A percentile compares a stretch with the other conserved stretches of the same genome.
Conservation (phyloP, 2,888 invertebrate genomes). For the Linyphia triangularis region DNA sequence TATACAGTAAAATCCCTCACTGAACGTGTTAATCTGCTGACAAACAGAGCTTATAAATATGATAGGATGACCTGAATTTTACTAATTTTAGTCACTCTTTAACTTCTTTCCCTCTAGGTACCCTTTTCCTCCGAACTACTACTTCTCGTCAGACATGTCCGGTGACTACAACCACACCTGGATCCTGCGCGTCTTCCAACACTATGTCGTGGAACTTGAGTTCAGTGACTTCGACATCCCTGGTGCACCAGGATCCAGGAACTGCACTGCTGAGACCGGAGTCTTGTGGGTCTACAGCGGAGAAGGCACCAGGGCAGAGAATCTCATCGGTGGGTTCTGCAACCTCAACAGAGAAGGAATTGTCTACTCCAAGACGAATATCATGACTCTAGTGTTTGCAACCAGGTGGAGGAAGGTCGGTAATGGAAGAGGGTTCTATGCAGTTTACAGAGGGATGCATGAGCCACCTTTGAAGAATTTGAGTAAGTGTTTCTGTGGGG, state of each 20-base stretch:
- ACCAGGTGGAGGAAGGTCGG: conserved; percentile 77
- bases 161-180: conserved; percentile 77
- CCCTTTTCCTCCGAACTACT: conserved; percentile 77
- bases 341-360: conserved; percentile 77
- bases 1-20: no score
- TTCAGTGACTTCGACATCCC: conserved; percentile 78
- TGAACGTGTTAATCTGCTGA: no score
- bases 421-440: conserved; percentile 78
- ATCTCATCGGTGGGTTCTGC: conserved; percentile 77
- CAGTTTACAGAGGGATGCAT: conserved; percentile 75
- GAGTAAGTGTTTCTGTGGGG: conserved; percentile 22
- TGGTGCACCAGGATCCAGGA: conserved; percentile 76
- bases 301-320: conserved; percentile 42
- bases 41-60: no score
- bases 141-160: conserved; percentile 1
- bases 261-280: conserved; percentile 76
- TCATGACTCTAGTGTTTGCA: conserved; percentile 75
- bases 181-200: conserved; percentile 73
- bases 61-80: no score
- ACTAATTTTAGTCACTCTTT: no score
- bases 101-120: conserved; percentile 75
- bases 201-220: conserved; percentile 76
- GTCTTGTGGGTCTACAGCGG: conserved; percentile 76
- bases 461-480: background rate
- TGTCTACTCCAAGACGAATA: conserved; percentile 75